Base-by-base conservation (phyloP, 2,888 invertebrate species). In the Ophion obscuratus region DNA sequence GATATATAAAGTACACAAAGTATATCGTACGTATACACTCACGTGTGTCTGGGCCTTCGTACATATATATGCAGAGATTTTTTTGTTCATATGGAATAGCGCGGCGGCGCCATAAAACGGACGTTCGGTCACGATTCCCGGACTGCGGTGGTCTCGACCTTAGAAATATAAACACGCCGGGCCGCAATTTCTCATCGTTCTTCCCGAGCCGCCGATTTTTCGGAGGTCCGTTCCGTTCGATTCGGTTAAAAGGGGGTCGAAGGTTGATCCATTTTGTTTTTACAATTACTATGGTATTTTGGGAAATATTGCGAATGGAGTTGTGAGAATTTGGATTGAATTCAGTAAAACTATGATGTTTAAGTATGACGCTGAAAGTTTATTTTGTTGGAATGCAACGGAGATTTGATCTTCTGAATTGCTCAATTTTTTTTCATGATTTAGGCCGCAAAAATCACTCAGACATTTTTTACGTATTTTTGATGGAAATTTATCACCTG, bases 61-160 rank as follows among this genome's bases (percentile, higher is more conserved):
- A 24, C 40, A 66, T 31, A 57, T 57, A 17, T 66, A 66, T 2
- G 10, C 5, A n/a, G 3, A 20, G 10, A 27, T 66, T 76, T 66
- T 27, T 44, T 59, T 9, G 14, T 64, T 6, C 62, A 9, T 67
- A 53, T 68, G 17, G 76, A 79, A 81, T 61, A 62, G 57, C 70
- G 62, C 47, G 74, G 71, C 77, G 75, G 76, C 68, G 71, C 73
- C 81, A 73, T 82, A 79, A 82, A 85, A 85, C 78, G 36, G 53
- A 66, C 79, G 66, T 79, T 85, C 75, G 78, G 62, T 85, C 78
- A 85, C 85, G 82, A 85, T 79, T 71, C 81, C 61, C 77, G 76
- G 81, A 77, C 67, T 11, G 44, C 77, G 71, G 66, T 76, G 76
- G 53, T 76, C 76, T 53, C n/a, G 27, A 14, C 24, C 17, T 62